Evolutionary conservation across 2,113 vertebrate genomes (phyloP).

Genomic region (Dromiciops gliroides): DNA sequence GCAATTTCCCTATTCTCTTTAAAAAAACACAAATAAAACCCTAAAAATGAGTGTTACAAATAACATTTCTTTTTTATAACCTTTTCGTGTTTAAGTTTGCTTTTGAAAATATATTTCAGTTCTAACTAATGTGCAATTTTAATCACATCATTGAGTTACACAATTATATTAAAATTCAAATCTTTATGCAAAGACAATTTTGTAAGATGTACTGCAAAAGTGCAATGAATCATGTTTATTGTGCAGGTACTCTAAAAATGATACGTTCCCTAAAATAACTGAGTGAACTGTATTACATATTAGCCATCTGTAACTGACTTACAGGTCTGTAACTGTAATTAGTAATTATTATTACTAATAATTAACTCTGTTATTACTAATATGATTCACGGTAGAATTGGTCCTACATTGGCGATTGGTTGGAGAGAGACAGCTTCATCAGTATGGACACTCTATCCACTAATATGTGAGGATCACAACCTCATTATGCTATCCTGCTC

Average conservation of each 20-base stretch:
- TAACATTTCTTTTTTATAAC: background rate
- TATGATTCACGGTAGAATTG: background rate
- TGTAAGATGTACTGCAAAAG: background rate
- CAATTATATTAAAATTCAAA: slow-evolving; percentile 19
- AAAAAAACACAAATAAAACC: background rate
- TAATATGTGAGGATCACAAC: background rate
- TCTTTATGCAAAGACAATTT: slow-evolving; percentile 38
- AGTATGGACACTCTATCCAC: background rate
- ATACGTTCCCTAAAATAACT: background rate
- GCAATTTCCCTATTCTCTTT: slow-evolving; percentile 21
- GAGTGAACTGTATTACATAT: background rate
- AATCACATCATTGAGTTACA: slow-evolving; percentile 4
- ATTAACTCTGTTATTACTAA: background rate
- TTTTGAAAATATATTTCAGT: slow-evolving; percentile 44
- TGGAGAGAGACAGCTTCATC: background rate
- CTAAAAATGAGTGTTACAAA: background rate
- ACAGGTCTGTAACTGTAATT: no score
- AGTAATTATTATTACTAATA: background rate
- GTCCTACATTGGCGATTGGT: background rate
- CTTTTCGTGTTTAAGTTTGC: slow-evolving; percentile 24
- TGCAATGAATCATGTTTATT: slow-evolving; percentile 6
- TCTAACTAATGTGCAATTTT: slow-evolving; percentile 14
- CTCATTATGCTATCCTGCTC: background rate
- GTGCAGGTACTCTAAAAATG: background rate
- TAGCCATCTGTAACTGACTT: background rate